Conservation (phyloP, 2,113 vertebrate species). For the Zapus hudsonius region DNA sequence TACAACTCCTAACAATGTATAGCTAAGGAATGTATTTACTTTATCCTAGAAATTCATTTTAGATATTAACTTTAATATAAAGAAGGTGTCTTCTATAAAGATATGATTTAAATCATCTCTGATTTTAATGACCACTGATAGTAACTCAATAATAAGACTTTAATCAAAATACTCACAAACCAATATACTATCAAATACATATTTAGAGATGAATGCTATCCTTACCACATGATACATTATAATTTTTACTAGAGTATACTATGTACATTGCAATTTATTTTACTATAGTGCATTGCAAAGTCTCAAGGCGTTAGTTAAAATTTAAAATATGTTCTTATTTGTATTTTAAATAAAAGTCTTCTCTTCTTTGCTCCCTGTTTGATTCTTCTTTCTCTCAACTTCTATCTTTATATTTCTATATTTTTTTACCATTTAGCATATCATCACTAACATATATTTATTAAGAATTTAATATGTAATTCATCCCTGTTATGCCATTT, state of each 20-base stretch:
- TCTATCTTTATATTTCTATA: not conserved
- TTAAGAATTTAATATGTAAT: not conserved
- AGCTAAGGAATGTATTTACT: not conserved
- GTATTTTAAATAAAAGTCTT: not conserved
- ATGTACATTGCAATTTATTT: too few species aligned
- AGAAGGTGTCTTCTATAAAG: too few species aligned
- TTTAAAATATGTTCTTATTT: not conserved
- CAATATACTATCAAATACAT: not conserved
- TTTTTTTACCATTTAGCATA: not conserved
- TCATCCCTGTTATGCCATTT: not conserved
- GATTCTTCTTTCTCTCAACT: not conserved
- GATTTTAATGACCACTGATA: too few species aligned
- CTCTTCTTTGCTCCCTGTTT: not conserved
- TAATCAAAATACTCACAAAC: not conserved
- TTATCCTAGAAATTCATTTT: not conserved
- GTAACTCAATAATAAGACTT: not conserved
- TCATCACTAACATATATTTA: not conserved
- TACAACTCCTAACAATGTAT: not conserved
- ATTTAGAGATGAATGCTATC: not conserved
- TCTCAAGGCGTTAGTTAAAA: not conserved
- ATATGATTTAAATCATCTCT: not conserved
- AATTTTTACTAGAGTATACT: too few species aligned
- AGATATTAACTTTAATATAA: too few species aligned
- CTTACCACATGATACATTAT: too few species aligned
- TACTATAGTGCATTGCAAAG: not conserved